phyloP scores from a whole-genome alignment of 1,140 invertebrate species.

The Mycetomoellerius zeteki region DNA sequence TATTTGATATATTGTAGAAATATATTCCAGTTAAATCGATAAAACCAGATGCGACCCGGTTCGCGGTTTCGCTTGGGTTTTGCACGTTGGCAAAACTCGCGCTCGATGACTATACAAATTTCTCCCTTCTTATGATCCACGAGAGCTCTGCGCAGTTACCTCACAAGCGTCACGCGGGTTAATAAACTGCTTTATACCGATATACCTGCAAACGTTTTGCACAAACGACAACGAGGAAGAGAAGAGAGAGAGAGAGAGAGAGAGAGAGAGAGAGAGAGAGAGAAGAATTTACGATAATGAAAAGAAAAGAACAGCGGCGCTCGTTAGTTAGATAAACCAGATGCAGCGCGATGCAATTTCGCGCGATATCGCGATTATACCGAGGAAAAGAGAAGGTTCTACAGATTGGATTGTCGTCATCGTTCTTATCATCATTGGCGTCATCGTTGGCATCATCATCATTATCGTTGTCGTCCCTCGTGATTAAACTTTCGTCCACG shows the following conservation, averaged over 20 bases:
- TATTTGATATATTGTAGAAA: conserved; percentile 1
- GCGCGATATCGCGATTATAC: conserved; percentile 38
- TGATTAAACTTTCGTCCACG: conserved; percentile 31
- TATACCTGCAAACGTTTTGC: conserved; percentile 42
- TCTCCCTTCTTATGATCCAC: conserved; percentile 16
- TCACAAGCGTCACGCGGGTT: conserved; percentile 30
- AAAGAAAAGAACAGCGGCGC: conserved; percentile 37
- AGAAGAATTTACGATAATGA: conserved; percentile 30
- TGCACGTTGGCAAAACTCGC: conserved; percentile 30
- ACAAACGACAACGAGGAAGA: conserved; percentile 20
- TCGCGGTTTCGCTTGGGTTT: conserved; percentile 21
- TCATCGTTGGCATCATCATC: neutral
- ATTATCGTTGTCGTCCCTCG: neutral
- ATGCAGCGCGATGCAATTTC: conserved; percentile 38
- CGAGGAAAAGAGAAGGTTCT: neutral
- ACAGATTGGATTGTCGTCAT: conserved; percentile 12
- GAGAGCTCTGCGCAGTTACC: conserved; percentile 21
- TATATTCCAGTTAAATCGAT: conserved; percentile 15
- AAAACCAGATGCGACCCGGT: conserved; percentile 34
- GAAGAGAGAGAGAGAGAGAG: neutral
- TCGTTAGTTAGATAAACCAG: conserved; percentile 45
- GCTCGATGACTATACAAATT: conserved; percentile 39
- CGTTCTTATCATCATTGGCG: neutral
- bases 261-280: neutral
- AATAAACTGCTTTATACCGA: conserved; percentile 57